These are phyloP conservation scores for Pycnomerus fuliginosus DNA, from an alignment of 2,888 invertebrate species.

Conservation along the genomic window DNA sequence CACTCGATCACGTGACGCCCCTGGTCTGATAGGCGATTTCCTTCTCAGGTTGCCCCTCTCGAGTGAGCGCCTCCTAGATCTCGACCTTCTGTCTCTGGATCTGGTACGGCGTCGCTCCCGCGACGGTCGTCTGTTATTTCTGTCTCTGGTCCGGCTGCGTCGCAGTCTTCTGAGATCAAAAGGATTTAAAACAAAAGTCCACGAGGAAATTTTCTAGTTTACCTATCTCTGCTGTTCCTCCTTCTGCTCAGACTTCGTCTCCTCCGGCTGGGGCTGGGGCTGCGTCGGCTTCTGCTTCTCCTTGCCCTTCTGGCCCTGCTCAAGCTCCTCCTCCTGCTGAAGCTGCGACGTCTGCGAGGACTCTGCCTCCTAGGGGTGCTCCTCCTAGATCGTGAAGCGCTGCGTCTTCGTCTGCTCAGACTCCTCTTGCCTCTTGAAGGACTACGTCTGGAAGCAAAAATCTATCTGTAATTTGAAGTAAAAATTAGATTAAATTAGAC, in stretches of 20 bases:
- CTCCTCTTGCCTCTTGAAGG: constrained; percentile 46
- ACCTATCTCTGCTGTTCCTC: constrained; percentile 42
- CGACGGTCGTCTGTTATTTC: constrained; percentile 42
- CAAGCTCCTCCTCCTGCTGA: constrained; percentile 43
- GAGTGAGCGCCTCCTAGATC: constrained; percentile 45
- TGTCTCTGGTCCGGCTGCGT: constrained; percentile 48
- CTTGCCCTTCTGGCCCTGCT: constrained; percentile 51
- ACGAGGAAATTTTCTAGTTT: constrained; percentile 16
- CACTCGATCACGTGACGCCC: constrained; percentile 44
- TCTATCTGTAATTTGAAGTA: constrained; percentile 40
- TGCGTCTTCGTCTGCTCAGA: constrained; percentile 44
- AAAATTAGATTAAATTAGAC: constrained; percentile 24
- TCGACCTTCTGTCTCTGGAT: constrained; percentile 49
- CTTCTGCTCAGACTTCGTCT: constrained; percentile 42
- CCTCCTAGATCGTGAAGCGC: constrained; percentile 37
- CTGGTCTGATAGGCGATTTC: constrained; percentile 47
- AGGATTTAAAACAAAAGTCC: constrained; percentile 1
- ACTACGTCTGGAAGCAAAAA: constrained; percentile 46
- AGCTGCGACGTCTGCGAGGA: constrained; percentile 42
- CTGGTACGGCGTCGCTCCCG: constrained; percentile 40
- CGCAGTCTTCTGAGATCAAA: constrained; percentile 36
- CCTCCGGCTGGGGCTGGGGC: constrained; percentile 53
- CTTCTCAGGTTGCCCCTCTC: constrained; percentile 46
- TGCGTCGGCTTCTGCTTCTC: constrained; percentile 45
- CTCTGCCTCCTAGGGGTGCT: constrained; percentile 40